A percentile compares a stretch with the other conserved stretches of the same genome.
These are phyloP conservation scores for Helicoverpa zea DNA, from an alignment of 1,140 invertebrate species.

Conservation along the genomic window DNA sequence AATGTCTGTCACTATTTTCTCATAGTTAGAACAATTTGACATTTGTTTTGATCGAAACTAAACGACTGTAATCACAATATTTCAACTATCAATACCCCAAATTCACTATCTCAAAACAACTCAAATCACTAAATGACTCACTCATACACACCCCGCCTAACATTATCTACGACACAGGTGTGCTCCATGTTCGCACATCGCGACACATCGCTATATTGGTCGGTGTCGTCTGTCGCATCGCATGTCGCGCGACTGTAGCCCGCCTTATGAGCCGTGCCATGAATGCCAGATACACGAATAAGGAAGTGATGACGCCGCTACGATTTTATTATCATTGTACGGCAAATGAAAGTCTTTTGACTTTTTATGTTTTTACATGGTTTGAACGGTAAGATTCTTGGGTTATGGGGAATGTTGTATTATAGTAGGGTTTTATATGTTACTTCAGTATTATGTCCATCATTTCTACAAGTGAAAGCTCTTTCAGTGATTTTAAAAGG, in stretches of 20 bases:
- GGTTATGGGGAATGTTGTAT: background rate
- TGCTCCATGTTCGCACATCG: conserved; percentile 51
- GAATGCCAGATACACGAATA: conserved; percentile 34
- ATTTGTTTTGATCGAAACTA: background rate
- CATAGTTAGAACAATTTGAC: too few relatives aligned
- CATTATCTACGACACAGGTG: conserved; percentile 61
- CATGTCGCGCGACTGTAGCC: conserved; percentile 20
- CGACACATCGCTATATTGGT: conserved; percentile 55
- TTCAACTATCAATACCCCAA: background rate
- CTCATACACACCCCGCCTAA: background rate
- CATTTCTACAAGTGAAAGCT: too few relatives aligned
- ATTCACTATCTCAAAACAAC: background rate
- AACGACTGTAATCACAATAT: background rate
- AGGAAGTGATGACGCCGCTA: conserved; percentile 40
- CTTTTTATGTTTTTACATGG: conserved; percentile 22
- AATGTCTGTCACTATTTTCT: too few relatives aligned
- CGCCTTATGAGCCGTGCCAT: conserved; percentile 45
- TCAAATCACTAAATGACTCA: background rate
- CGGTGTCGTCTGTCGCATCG: conserved; percentile 41
- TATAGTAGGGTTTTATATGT: too few relatives aligned
- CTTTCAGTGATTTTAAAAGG: too few relatives aligned
- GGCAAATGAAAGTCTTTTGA: background rate
- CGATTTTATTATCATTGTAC: conserved; percentile 35
- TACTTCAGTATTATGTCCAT: too few relatives aligned
- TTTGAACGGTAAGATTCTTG: background rate